Percentiles rank a stretch among this genome's conserved stretches.
phyloP scores from a whole-genome alignment of 2,888 invertebrate species.

The Pseudoips prasinana region DNA sequence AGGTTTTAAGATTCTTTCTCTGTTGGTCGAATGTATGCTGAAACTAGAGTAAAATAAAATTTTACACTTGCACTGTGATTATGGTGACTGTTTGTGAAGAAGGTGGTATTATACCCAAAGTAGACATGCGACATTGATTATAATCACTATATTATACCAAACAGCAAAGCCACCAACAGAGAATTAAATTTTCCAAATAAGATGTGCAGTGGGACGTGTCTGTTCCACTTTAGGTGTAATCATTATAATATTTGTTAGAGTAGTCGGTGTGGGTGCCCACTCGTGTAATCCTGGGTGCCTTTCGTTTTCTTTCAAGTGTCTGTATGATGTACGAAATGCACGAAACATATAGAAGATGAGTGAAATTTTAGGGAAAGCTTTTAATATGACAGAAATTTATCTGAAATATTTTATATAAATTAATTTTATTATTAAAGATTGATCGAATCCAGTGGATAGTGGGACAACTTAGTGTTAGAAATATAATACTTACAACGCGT shows the following conservation, averaged over 20 bases:
- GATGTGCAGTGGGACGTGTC: constrained; percentile 53
- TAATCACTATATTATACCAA: too few species aligned
- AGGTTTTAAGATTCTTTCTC: constrained; percentile 53
- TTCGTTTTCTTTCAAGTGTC: constrained; percentile 80
- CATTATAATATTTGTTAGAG: constrained; percentile 78
- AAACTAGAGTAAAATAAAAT: constrained; percentile 1
- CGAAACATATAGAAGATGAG: constrained; percentile 93
- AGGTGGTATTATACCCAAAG: too few species aligned
- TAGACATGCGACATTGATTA: too few species aligned
- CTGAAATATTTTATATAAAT: constrained; percentile 75
- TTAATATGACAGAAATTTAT: constrained; percentile 60
- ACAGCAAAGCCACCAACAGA: constrained; percentile 42
- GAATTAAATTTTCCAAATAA: constrained; percentile 45
- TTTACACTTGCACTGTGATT: not conserved
- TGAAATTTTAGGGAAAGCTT: constrained; percentile 64
- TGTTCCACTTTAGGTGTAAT: constrained; percentile 70
- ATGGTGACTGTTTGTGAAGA: too few species aligned
- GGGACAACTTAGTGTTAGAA: constrained; percentile 77
- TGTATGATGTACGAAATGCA: constrained; percentile 94
- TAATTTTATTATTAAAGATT: constrained; percentile 71
- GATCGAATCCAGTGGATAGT: constrained; percentile 71
- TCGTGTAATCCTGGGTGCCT: constrained; percentile 80
- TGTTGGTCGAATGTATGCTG: constrained; percentile 40
- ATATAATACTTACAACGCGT: constrained; percentile 59
- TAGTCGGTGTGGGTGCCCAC: constrained; percentile 80